Percentiles rank a stretch among this genome's conserved stretches.
Evolutionary conservation across 2,113 vertebrate species (phyloP).

Genomic region (Tauraco erythrolophus): DNA sequence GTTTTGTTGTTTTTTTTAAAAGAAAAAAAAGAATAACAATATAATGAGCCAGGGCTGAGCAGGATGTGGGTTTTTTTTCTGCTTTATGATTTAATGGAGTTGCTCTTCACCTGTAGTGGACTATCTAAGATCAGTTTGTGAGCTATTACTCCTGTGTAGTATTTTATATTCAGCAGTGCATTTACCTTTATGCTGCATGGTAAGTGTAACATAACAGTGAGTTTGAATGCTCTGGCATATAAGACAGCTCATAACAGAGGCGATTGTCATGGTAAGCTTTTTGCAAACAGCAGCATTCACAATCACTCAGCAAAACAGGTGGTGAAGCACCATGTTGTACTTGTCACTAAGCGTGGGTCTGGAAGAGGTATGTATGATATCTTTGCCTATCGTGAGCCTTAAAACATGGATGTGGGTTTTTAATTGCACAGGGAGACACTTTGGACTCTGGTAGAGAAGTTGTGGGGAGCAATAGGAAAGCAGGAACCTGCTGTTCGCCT

Average conservation of each 20-base stretch:
- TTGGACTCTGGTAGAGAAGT: background rate
- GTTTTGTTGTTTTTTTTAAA: background rate
- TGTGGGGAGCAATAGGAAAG: background rate
- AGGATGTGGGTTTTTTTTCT: rapidly evolving
- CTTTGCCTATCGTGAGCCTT: background rate
- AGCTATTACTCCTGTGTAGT: background rate
- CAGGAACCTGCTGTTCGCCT: background rate
- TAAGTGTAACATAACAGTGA: background rate
- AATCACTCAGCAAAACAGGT: background rate
- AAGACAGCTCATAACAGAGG: background rate
- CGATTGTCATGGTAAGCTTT: background rate
- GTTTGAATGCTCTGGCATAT: background rate
- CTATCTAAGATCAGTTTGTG: background rate
- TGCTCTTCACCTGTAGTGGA: background rate
- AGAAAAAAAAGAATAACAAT: background rate
- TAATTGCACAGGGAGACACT: background rate
- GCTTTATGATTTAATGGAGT: background rate
- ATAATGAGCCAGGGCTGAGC: background rate
- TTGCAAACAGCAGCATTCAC: background rate
- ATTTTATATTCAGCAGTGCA: background rate
- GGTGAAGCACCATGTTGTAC: background rate
- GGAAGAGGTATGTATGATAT: background rate
- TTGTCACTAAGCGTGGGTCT: background rate
- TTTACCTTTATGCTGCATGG: background rate
- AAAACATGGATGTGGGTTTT: background rate